Conservation (phyloP, 2,113 vertebrate genomes). For the Helogale parvula region DNA sequence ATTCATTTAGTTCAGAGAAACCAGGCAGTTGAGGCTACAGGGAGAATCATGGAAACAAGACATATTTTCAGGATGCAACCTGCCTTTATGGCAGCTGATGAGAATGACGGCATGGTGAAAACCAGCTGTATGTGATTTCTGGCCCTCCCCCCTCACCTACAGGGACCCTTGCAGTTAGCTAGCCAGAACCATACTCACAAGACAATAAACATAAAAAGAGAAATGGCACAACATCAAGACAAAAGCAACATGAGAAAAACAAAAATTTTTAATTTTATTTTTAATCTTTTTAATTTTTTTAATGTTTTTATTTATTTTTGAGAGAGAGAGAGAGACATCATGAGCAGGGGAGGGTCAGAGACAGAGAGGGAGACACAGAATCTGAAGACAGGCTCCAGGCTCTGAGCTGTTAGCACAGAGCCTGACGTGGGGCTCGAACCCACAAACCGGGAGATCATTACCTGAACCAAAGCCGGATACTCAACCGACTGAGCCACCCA, state of each 20-base stretch:
- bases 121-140: background rate
- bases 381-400: too few species aligned
- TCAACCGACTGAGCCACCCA: too few species aligned
- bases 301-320: too few species aligned
- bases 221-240: background rate
- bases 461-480: too few species aligned
- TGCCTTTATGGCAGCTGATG: background rate
- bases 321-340: too few species aligned
- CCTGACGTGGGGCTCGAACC: too few species aligned
- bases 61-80: background rate
- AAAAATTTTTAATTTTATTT: slow-evolving; percentile 12
- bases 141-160: background rate
- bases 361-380: too few species aligned
- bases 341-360: too few species aligned
- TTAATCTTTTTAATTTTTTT: background rate
- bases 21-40: background rate
- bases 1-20: slow-evolving; percentile 38
- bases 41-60: background rate
- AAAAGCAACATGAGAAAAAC: background rate
- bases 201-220: background rate
- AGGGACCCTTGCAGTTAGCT: background rate
- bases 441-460: too few species aligned
- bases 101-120: background rate
- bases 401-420: too few species aligned
- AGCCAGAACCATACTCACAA: background rate